A percentile compares a stretch with the other conserved stretches of the same genome.
These are phyloP conservation scores for Aphelenchoides bicaudatus DNA, from an alignment of 2,888 invertebrate species.

Conservation along the genomic window DNA sequence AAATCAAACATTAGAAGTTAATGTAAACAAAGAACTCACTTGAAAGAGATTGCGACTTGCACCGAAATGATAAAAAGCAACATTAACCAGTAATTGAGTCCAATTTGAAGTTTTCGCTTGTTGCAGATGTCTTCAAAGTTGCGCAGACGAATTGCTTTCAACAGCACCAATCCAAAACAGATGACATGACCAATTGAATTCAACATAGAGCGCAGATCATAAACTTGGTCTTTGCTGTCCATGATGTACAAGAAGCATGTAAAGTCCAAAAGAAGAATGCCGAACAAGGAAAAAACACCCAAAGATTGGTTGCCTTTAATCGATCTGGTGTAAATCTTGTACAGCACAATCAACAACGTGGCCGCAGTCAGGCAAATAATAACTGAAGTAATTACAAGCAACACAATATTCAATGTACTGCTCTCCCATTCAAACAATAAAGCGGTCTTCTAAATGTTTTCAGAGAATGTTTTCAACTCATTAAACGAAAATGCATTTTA, in stretches of 20 bases:
- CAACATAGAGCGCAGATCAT: conserved; percentile 38
- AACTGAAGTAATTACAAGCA: conserved; percentile 42
- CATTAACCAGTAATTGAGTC: conserved; percentile 58
- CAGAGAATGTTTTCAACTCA: not conserved
- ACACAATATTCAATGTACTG: conserved; percentile 45
- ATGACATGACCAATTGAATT: conserved; percentile 52
- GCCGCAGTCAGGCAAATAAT: conserved; percentile 39
- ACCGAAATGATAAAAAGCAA: conserved; percentile 58
- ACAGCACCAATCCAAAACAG: conserved; percentile 59
- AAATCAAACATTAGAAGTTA: not conserved
- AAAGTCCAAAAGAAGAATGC: conserved; percentile 51
- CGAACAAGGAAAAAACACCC: conserved; percentile 56
- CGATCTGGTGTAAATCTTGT: conserved; percentile 51
- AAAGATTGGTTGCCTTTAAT: conserved; percentile 58
- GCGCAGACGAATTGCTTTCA: conserved; percentile 56
- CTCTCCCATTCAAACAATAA: conserved; percentile 35
- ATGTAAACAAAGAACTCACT: conserved; percentile 27
- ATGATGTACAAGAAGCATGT: conserved; percentile 56
- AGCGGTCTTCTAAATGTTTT: not conserved
- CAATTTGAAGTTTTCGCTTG: conserved; percentile 35
- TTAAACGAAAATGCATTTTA: too few species aligned
- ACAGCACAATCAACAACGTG: conserved; percentile 43
- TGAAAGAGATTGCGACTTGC: conserved; percentile 50
- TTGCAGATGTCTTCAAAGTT: conserved; percentile 53
- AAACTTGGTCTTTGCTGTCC: conserved; percentile 46